Evolutionary conservation across 2,797 vertebrate genomes (phyloP).

Genomic region (Mus spretus): DNA sequence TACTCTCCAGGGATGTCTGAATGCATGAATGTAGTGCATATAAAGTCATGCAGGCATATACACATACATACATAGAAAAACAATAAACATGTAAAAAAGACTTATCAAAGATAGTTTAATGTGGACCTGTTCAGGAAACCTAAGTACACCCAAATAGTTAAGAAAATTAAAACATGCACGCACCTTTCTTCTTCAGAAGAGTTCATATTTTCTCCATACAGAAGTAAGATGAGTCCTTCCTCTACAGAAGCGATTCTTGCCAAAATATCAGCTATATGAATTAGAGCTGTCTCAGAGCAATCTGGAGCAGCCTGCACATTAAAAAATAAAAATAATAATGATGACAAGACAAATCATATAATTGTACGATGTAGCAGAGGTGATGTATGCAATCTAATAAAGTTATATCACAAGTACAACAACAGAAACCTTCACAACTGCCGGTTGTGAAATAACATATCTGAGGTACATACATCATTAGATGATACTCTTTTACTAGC

Average conservation of each 20-base stretch:
- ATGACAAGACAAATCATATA: slow-evolving; percentile 36
- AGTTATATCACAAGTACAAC: slow-evolving; percentile 39
- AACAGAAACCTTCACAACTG: slow-evolving; percentile 10
- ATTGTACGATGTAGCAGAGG: background rate
- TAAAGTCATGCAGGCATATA: background rate
- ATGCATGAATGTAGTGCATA: background rate
- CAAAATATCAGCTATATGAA: slow-evolving; percentile 94
- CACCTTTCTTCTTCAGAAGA: slow-evolving; percentile 90
- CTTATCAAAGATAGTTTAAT: background rate
- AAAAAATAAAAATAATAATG: background rate
- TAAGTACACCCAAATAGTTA: background rate
- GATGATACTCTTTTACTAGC: slow-evolving; percentile 25
- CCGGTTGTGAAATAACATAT: slow-evolving; percentile 1
- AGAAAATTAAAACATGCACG: slow-evolving; percentile 52
- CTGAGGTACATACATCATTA: slow-evolving; percentile 53
- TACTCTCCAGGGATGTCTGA: background rate
- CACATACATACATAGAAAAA: background rate
- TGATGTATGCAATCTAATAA: background rate
- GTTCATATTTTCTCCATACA: slow-evolving; percentile 92
- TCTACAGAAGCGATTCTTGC: slow-evolving; percentile 94
- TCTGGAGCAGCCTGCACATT: slow-evolving; percentile 89
- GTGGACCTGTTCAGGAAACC: background rate
- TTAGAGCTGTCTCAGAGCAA: slow-evolving; percentile 91
- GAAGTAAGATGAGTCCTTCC: slow-evolving; percentile 93
- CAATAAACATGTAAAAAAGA: background rate